phyloP scores from a whole-genome alignment of 2,113 vertebrate species.

The Zootoca vivipara region DNA sequence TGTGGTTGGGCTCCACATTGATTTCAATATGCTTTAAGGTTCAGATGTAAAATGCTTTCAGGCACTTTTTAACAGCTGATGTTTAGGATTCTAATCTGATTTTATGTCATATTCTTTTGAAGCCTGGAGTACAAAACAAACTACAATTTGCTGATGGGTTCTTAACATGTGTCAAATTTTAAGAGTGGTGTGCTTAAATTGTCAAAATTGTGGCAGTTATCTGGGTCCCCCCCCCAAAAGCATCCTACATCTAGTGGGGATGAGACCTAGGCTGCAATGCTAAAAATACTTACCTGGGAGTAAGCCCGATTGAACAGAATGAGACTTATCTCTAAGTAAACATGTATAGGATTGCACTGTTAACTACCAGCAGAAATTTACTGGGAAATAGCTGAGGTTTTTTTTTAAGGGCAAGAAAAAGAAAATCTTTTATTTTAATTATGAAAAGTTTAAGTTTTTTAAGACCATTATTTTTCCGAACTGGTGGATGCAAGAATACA shows the following conservation, averaged over 20 bases:
- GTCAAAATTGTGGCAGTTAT: neutral
- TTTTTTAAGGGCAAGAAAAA: neutral
- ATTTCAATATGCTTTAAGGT: neutral
- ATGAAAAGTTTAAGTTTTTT: neutral
- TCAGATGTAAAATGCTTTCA: neutral
- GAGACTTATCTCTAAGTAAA: neutral
- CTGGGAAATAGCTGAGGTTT: neutral
- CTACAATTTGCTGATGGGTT: neutral
- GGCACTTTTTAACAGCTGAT: neutral
- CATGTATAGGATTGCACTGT: neutral
- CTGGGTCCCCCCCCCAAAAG: neutral
- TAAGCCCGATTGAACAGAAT: neutral
- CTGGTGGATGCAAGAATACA: neutral
- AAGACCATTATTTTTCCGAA: too few relatives aligned
- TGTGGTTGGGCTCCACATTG: too few relatives aligned
- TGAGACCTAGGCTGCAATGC: neutral
- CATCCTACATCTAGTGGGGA: neutral
- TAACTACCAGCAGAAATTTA: accelerated
- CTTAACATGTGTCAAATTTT: accelerated
- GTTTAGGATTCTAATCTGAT: neutral
- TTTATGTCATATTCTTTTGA: neutral
- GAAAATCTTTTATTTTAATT: neutral
- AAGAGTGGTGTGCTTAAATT: neutral
- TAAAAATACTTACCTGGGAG: neutral
- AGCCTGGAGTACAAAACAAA: neutral